Evolutionary conservation across 2,888 invertebrate genomes (phyloP), one percentile per base, ranked within the genome.

Genomic region (Hartigia nigra): DNA sequence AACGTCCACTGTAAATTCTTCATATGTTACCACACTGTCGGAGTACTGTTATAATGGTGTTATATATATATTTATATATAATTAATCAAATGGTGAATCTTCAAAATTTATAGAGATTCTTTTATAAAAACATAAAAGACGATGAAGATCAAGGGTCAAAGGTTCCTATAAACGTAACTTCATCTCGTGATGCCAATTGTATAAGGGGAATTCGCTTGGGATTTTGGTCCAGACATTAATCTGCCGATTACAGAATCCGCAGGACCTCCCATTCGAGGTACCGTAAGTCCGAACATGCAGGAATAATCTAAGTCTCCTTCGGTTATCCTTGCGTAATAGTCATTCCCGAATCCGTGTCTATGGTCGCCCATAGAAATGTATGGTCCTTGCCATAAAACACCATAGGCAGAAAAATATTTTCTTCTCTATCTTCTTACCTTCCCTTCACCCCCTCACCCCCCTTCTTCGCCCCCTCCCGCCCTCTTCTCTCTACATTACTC

Each of bases 201-300:
- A 31, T 72, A 34, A 72, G 55, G 31, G 72, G 31, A 34, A 72
- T 72, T 72, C 72, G 31, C 12, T 72, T 34, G 72, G 72, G 72
- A 72, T 72, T 72, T n/a, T 55, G 74, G 76, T 83, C 85, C 84
- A 84, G 83, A 88, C 90, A 91, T 91, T 91, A 91, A 91, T 91
- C 91, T 90, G 90, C 88, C 91, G 91, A 90, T 91, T 90, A 91
- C 91, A 90, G 88, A 86, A 87, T 84, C 85, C 84, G 84, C 84
- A 87, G 90, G 85, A 88, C 90, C 91, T 90, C 91, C 91, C 88
- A 88, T 90, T 90, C 87, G 87, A 86, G 87, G 90, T 90, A 89
- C 86, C 86, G 81, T 82, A 84, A 84, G 85, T 81, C 80, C 81
- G 86, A 86, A 90, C 91, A 90, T 84, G 90, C 81, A 55, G 55